Conservation (phyloP, 2,888 invertebrate species). For the Netelia inedita region DNA sequence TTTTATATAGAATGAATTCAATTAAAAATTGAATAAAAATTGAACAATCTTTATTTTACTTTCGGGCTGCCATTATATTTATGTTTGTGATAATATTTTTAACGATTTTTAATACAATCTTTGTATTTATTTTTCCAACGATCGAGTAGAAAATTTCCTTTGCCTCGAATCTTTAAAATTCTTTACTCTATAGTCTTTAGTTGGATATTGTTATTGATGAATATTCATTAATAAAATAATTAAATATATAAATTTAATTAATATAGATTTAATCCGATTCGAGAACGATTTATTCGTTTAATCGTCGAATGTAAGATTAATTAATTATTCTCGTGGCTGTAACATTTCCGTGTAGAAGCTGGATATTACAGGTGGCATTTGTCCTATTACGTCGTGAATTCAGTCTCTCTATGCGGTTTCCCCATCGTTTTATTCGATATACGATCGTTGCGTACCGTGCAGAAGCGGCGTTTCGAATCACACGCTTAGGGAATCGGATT, state of each 20-base stretch:
- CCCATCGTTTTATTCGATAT: constrained; percentile 47
- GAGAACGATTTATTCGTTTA: background rate
- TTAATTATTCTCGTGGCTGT: too few species aligned
- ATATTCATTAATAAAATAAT: background rate
- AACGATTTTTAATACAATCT: too few species aligned
- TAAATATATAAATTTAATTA: background rate
- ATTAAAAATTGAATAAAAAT: too few species aligned
- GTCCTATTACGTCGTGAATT: constrained; percentile 26
- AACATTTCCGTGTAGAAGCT: background rate
- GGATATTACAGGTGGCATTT: background rate
- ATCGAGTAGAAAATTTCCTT: too few species aligned
- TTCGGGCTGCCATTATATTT: too few species aligned
- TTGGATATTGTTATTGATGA: background rate
- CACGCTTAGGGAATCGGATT: constrained; percentile 67
- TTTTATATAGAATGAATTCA: too few species aligned
- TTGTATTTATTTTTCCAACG: too few species aligned
- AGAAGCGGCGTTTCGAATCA: constrained; percentile 60
- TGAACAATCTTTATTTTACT: too few species aligned
- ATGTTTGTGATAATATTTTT: too few species aligned
- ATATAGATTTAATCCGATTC: background rate
- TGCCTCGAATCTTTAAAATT: too few species aligned
- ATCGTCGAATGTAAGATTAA: background rate
- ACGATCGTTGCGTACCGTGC: constrained; percentile 38
- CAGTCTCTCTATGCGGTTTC: constrained; percentile 7
- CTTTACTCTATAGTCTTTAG: too few species aligned